Conservation (phyloP, 2,888 invertebrate species). For the Tenthredo mesomela region DNA sequence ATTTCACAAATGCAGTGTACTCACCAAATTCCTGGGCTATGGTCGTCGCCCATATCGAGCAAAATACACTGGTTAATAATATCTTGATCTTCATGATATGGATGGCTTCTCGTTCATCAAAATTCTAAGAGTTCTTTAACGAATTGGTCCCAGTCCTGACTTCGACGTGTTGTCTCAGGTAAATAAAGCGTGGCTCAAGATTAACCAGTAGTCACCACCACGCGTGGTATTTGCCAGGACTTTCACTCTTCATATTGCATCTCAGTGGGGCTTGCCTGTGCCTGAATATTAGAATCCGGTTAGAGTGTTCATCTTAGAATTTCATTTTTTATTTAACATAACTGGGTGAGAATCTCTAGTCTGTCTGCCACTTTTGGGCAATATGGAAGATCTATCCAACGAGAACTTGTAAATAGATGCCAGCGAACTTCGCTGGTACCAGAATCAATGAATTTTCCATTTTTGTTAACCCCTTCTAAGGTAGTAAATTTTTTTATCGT, state of each 20-base stretch:
- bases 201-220: conserved; percentile 64
- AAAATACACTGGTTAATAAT: conserved; percentile 26
- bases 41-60: background rate
- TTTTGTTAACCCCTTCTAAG: background rate
- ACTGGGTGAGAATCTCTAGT: conserved; percentile 9
- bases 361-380: background rate
- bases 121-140: background rate
- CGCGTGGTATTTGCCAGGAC: conserved; percentile 64
- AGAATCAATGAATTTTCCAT: background rate
- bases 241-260: conserved; percentile 75
- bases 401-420: background rate
- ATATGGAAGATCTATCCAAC: background rate
- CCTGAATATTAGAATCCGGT: background rate
- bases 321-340: background rate
- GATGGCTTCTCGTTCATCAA: background rate
- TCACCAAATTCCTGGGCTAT: conserved; percentile 41
- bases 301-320: conserved; percentile 16
- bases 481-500: background rate
- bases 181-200: conserved; percentile 64
- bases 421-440: background rate
- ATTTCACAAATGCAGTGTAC: background rate
- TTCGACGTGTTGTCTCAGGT: conserved; percentile 39
- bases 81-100: conserved; percentile 15
- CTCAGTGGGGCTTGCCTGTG: conserved; percentile 60
- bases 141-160: conserved; percentile 78